A percentile compares a stretch with the other conserved stretches of the same genome.
Conservation (phyloP, 2,113 vertebrate genomes). For the Tragelaphus scriptus region DNA sequence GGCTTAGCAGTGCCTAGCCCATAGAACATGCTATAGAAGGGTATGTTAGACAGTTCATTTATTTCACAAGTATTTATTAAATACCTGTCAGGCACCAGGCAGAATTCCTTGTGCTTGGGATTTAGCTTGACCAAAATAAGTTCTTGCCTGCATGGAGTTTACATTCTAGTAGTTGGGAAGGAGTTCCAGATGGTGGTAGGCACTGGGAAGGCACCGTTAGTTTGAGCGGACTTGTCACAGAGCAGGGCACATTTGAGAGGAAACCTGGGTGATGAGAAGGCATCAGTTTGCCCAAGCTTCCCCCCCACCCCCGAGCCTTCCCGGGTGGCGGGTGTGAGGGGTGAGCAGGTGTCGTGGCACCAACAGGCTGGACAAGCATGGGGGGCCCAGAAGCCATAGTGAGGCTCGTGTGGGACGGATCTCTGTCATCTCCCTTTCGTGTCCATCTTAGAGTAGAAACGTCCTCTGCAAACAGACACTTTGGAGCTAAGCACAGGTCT, state of each 20-base stretch:
- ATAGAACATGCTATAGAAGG: accelerated
- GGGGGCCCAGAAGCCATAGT: accelerated
- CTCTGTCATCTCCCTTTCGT: background rate
- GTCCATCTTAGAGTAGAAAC: background rate
- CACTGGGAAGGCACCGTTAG: accelerated
- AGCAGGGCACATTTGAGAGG: background rate
- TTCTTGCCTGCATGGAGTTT: background rate
- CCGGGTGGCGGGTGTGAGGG: accelerated
- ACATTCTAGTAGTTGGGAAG: background rate
- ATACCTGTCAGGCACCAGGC: background rate
- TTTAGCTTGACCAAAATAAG: background rate
- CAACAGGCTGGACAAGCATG: accelerated
- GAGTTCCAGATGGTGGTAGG: background rate
- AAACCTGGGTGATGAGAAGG: background rate
- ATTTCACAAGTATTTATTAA: background rate
- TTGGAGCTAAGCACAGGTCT: background rate
- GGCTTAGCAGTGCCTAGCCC: background rate
- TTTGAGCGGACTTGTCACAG: background rate
- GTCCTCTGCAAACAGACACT: background rate
- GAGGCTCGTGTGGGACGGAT: accelerated
- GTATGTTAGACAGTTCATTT: background rate
- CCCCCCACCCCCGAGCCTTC: accelerated
- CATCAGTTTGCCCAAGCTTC: accelerated
- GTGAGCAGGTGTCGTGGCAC: accelerated
- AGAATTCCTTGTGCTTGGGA: background rate